Evolutionary conservation across 2,113 vertebrate species (phyloP), one percentile per base, ranked within the genome.

Genomic region (Lophius piscatorius): DNA sequence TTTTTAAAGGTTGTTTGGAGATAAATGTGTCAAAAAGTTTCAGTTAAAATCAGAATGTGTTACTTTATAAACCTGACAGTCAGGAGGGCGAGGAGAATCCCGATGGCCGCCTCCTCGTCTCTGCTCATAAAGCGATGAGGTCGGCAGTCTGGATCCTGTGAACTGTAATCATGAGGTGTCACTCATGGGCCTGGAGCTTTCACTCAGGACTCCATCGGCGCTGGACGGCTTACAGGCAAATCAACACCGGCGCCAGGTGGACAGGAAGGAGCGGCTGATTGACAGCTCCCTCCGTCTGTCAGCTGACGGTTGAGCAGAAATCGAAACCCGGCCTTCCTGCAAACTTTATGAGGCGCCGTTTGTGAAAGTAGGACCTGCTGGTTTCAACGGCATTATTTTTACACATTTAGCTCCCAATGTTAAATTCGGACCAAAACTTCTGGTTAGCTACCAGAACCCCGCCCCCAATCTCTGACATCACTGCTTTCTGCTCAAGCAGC

Each of bases 251-350:
- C 80, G 83, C n/a, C 84, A 87, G 87, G 81, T 74, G 71, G 74
- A 80, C 71, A 39, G 69, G 68, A 72, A 45, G 47, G 72, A 61
- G 41, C 13, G 55, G 44, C 34, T 70, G 78, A 80, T 67, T 74
- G 78, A 78, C 80, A 80, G 81, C 74, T 81, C 82, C 82, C 83
- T 86, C 80, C 61, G 50, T 57, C 81, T 79, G 76, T 78, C 82
- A 82, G 26, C 23, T 23, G 60, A 81, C 71, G 73, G 48, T 59
- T 66, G 67, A 65, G 56, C 48, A 74, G 57, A 70, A 76, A 74
- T 70, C 44, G 44, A 83, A 85, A 48, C 4, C 42, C 14, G 42
- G 44, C 18, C 42, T 6, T n/a, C 56, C n/a, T n/a, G n/a, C n/a
- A n/a, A n/a, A n/a, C n/a, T n/a, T n/a, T n/a, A n/a, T n/a, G n/a